These are phyloP conservation scores for Ameiurus melas DNA, from an alignment of 2,113 vertebrate genomes.

Conservation along the genomic window DNA sequence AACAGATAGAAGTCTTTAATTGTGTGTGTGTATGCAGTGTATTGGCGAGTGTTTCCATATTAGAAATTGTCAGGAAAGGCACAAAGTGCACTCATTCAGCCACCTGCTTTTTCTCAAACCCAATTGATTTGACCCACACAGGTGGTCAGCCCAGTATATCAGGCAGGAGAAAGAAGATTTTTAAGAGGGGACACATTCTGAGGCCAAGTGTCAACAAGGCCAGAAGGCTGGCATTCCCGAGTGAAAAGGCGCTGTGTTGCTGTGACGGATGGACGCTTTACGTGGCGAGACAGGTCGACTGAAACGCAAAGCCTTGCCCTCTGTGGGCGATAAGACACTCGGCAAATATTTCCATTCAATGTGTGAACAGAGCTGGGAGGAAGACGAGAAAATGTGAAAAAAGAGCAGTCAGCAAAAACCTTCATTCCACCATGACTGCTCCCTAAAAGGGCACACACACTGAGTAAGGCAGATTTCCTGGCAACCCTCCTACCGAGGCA, in stretches of 20 bases:
- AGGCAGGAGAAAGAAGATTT: neutral
- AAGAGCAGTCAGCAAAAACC: conserved; percentile 39
- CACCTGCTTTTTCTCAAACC: conserved; percentile 27
- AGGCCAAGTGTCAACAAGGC: conserved; percentile 45
- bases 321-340: conserved; percentile 52
- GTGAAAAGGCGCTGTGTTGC: conserved; percentile 50
- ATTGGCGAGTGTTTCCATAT: conserved; percentile 15
- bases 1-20: conserved; percentile 35
- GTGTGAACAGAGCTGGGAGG: conserved; percentile 42
- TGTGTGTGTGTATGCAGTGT: neutral
- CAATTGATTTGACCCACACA: neutral
- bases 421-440: conserved; percentile 23
- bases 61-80: conserved; percentile 2
- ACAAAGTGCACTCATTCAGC: neutral
- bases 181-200: conserved; percentile 24
- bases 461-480: conserved; percentile 33
- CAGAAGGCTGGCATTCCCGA: conserved; percentile 53
- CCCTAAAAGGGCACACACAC: conserved; percentile 37
- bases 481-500: conserved; percentile 38
- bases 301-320: conserved; percentile 22
- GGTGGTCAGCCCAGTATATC: neutral
- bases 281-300: conserved; percentile 34
- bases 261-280: conserved; percentile 50
- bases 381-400: conserved; percentile 43
- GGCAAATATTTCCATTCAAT: conserved; percentile 55